Conservation (phyloP, 2,797 vertebrate genomes). For the Sebastes steindachneri region DNA sequence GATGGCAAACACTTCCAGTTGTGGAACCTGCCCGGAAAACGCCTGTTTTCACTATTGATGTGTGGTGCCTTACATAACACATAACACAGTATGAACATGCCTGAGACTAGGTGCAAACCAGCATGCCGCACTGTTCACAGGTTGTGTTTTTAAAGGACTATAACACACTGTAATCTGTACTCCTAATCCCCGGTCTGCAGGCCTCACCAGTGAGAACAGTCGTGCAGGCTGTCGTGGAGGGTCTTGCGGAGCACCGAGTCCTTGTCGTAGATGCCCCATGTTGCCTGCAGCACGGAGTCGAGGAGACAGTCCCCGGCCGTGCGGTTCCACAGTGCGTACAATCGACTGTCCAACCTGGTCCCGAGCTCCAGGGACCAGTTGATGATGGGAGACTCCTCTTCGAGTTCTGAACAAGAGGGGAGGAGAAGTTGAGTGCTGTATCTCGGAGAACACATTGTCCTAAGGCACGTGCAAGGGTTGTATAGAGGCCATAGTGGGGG, state of each 20-base stretch:
- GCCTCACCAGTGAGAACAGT: conserved; percentile 97
- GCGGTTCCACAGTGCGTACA: conserved; percentile 98
- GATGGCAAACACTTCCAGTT: no score
- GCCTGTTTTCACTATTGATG: not conserved
- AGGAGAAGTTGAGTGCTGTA: not conserved
- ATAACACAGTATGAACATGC: not conserved
- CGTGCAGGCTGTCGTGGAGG: conserved; percentile 96
- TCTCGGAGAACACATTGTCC: not conserved
- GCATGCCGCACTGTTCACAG: not conserved
- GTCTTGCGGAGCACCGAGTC: conserved; percentile 97
- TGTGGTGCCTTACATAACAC: not conserved
- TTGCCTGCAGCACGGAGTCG: conserved; percentile 96
- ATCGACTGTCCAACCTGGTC: conserved; percentile 92
- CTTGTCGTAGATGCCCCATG: conserved; percentile 99
- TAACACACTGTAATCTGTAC: not conserved
- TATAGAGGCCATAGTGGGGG: not conserved
- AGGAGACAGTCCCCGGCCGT: conserved; percentile 98
- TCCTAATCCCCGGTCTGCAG: not conserved
- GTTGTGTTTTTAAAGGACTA: not conserved
- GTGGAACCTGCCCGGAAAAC: no score
- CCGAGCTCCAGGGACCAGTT: conserved; percentile 98
- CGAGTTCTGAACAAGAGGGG: conserved; percentile 85
- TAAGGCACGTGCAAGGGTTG: not conserved
- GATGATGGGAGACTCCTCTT: conserved; percentile 98
- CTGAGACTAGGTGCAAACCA: not conserved